These are phyloP conservation scores for Synanceia verrucosa DNA, from an alignment of 2,797 vertebrate species.

Conservation along the genomic window DNA sequence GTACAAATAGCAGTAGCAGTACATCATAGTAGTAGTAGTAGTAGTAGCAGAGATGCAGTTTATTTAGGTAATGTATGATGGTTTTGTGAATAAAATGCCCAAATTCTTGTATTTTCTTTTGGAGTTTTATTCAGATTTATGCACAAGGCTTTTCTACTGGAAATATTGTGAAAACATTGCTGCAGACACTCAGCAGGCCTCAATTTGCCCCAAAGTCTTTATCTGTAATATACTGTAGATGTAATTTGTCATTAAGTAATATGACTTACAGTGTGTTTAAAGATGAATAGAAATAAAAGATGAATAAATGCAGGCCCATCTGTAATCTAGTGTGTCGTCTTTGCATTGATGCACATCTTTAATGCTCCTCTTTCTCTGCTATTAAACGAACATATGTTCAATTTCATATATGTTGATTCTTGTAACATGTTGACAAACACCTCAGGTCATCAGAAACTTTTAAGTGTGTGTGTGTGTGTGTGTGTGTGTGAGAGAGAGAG, in stretches of 20 bases:
- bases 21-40: no score
- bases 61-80: neutral
- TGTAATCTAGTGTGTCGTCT: neutral
- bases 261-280: neutral
- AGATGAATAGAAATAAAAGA: neutral
- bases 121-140: neutral
- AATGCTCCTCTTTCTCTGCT: no score
- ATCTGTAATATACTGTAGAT: neutral
- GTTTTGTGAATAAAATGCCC: neutral
- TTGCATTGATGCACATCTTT: no score
- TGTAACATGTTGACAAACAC: no score
- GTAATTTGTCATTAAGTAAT: neutral
- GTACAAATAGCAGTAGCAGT: neutral
- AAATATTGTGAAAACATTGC: neutral
- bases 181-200: neutral
- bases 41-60: neutral
- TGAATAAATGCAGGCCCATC: neutral
- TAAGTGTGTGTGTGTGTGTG: no score
- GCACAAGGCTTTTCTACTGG: neutral
- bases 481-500: no score
- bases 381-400: no score
- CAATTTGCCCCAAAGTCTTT: constrained; percentile 16
- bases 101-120: neutral
- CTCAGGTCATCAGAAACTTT: no score
- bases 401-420: no score